Conservation (phyloP, 2,113 vertebrate species). For the Lophura nycthemera region DNA sequence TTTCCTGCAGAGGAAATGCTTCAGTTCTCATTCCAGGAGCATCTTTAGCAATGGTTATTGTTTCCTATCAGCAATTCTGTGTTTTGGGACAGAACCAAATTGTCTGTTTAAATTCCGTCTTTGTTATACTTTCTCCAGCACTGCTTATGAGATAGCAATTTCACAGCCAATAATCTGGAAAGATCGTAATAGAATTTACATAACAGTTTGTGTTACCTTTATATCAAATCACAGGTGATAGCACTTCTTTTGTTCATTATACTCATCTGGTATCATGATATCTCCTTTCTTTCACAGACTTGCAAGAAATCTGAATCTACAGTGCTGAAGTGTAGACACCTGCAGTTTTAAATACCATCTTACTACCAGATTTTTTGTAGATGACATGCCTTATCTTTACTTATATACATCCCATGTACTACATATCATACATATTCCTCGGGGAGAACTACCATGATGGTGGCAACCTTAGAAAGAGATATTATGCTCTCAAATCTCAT, state of each 20-base stretch:
- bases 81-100: slow-evolving; percentile 59
- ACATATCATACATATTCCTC: accelerated
- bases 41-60: slow-evolving; percentile 36
- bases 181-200: not conserved
- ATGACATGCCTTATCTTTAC: not conserved
- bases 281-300: not conserved
- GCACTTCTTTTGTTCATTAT: not conserved
- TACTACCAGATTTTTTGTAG: not conserved
- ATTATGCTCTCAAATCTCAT: not conserved
- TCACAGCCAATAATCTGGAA: slow-evolving; percentile 42
- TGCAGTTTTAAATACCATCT: not conserved
- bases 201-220: not conserved
- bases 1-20: slow-evolving; percentile 29
- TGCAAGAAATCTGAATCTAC: not conserved
- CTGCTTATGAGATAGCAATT: slow-evolving; percentile 43
- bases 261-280: not conserved
- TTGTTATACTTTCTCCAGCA: slow-evolving; percentile 2
- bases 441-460: not conserved
- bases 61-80: slow-evolving; percentile 35
- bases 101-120: slow-evolving; percentile 40
- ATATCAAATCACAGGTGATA: slow-evolving; percentile 25
- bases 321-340: not conserved
- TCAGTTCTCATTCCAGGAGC: slow-evolving; percentile 3
- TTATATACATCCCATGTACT: not conserved
- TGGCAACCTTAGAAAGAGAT: not conserved